Base-by-base conservation (phyloP, 64 coral and sea anemone species). In the Montipora sp. region DNA sequence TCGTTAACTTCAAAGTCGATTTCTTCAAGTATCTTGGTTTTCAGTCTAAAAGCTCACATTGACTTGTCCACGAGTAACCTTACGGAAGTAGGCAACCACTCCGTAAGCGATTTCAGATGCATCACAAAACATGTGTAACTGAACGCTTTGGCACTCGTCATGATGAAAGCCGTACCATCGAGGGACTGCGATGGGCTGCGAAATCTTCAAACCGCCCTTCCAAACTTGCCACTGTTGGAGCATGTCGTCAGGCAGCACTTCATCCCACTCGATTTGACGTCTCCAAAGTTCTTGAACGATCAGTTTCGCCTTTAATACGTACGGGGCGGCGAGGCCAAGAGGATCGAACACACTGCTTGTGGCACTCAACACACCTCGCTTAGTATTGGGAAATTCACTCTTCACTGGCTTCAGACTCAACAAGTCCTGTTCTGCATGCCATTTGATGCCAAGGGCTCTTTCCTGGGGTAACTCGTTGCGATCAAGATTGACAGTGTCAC, bases 231-330 rank as follows among this genome's bases (percentile, higher is more conserved):
- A 79, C 49, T 22, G 53, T 49, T 57, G 77, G n/a, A 80, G 77
- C 14, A 80, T 71, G 3, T 71, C 19, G 20, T n/a, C 67, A 71
- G 67, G 20, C 19, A 71, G 20, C 67, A 5, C 67, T 47, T 57
- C n/a, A 23, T 80, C 77, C 77, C 77, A 80, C 3, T 20, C 77
- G n/a, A 73, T 78, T 18, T 89, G 73, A 16, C 51, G 24, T 0
- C 75, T 75, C 74, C 75, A 78, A n/a, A 89, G 21, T 22, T 89
- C 87, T 48, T 89, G 87, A 7, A 89, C 44, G 72, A 76, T 77
- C 50, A 89, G 15, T 46, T 89, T 89, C 18, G 87, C 87, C 73
- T 89, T 89, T 20, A 75, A 51, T n/a, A 87, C 83, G n/a, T 45
- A 73, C 8, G 65, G 60, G 1, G 14, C 47, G 2, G 72, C 87